Percentiles rank a stretch among this genome's conserved stretches.
phyloP scores from a whole-genome alignment of 1,140 invertebrate genomes.

The Notospermus geniculatus region DNA sequence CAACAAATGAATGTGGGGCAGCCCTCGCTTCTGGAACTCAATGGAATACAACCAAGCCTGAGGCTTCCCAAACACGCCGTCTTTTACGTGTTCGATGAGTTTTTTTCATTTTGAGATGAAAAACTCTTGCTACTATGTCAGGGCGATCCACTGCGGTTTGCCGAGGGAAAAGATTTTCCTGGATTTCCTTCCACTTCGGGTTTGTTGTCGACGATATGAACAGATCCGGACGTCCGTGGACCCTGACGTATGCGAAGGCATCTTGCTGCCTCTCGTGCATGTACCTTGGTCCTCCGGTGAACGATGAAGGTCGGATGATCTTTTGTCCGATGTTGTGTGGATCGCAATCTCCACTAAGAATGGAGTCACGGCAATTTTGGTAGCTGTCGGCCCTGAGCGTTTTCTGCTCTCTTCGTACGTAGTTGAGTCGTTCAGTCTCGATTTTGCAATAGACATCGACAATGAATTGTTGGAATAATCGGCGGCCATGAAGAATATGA shows the following conservation, averaged over 20 bases:
- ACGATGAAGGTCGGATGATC: conserved; percentile 54
- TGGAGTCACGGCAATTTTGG: conserved; percentile 28
- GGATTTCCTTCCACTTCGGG: conserved; percentile 58
- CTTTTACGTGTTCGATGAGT: background rate
- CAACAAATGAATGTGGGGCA: conserved; percentile 60
- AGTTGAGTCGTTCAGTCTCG: conserved; percentile 41
- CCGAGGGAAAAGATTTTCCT: conserved; percentile 30
- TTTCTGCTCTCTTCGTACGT: conserved; percentile 33
- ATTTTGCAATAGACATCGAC: conserved; percentile 56
- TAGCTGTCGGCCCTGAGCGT: conserved; percentile 33
- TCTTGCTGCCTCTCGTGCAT: conserved; percentile 58
- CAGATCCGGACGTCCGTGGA: conserved; percentile 53
- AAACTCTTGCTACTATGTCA: conserved; percentile 58
- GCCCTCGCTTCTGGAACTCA: conserved; percentile 61
- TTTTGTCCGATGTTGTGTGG: conserved; percentile 36
- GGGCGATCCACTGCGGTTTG: conserved; percentile 47
- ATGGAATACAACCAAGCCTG: conserved; percentile 40
- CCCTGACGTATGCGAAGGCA: conserved; percentile 58
- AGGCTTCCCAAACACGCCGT: conserved; percentile 31
- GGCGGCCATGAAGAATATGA: conserved; percentile 37
- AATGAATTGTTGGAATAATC: conserved; percentile 52
- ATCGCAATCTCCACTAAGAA: conserved; percentile 15
- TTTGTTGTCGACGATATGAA: conserved; percentile 62
- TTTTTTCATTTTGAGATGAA: conserved; percentile 56
- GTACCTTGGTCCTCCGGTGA: conserved; percentile 49